Percentiles rank a stretch among this genome's conserved stretches.
phyloP scores from a whole-genome alignment of 1,140 invertebrate genomes.

The Drosophila aff. region DNA sequence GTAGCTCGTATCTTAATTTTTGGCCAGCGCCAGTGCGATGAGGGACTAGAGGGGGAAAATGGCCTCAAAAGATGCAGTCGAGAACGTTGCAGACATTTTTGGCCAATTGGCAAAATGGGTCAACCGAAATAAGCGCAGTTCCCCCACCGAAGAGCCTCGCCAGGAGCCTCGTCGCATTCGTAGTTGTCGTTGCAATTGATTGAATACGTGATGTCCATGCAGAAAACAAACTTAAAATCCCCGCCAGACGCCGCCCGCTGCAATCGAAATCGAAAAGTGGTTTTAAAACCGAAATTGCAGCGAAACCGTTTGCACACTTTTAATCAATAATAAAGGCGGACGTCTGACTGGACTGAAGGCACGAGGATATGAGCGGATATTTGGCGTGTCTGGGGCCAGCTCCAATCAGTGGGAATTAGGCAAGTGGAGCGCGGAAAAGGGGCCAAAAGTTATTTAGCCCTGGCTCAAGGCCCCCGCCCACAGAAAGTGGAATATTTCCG shows the following conservation, averaged over 20 bases:
- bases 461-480: conserved; percentile 1
- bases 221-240: conserved; percentile 82
- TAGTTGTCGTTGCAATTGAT: conserved; percentile 78
- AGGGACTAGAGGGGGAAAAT: not conserved
- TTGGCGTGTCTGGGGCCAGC: conserved; percentile 52
- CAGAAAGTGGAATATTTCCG: conserved; percentile 30
- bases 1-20: conserved; percentile 75
- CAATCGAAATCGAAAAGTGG: conserved; percentile 74
- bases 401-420: conserved; percentile 1
- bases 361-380: conserved; percentile 39
- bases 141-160: not conserved
- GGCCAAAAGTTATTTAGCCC: conserved; percentile 11
- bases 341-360: not conserved
- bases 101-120: conserved; percentile 77
- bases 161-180: conserved; percentile 9
- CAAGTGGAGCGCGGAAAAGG: conserved; percentile 21
- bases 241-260: conserved; percentile 17
- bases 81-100: conserved; percentile 71
- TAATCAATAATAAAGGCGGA: conserved; percentile 72
- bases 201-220: conserved; percentile 83
- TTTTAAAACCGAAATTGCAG: conserved; percentile 81
- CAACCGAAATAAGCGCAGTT: conserved; percentile 70
- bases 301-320: conserved; percentile 82
- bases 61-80: conserved; percentile 55
- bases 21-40: conserved; percentile 4